Base-by-base conservation (phyloP, 2,888 invertebrate species). In the Drosophila niveifrons region DNA sequence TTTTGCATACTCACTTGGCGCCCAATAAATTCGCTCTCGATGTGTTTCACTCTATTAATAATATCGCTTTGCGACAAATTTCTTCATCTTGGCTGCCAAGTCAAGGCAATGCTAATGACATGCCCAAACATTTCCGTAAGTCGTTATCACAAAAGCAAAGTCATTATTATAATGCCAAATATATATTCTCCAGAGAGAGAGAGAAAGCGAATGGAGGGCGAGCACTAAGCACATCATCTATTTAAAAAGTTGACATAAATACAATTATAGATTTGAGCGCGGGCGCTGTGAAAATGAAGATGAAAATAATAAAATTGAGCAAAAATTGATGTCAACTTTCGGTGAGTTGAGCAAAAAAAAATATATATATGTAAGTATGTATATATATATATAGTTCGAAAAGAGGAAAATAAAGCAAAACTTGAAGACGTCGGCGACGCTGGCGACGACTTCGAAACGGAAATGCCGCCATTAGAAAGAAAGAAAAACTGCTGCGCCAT, bases 71-170 rank as follows among this genome's bases (percentile, higher is more conserved):
- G 80, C 71, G 86, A 89, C 86, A 86, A 86, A 89, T 86, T 88
- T 74, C 76, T 47, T 15, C 56, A 10, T 46, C 78, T 73, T 53
- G 53, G 69, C 53, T 56, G 50, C 34, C 55, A 34, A 10, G 52
- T 62, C 52, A 44, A 10, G 52, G 58, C 55, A 89, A 80, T 86
- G 79, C 84, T 89, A 89, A 90, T 90, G 88, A 81, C 84, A 88
- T 88, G 80, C 82, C 87, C 87, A 90, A 89, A 90, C 84, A 82
- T 90, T 89, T 90, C 90, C 90, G 87, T 87, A 82, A 90, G 89
- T 90, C 90, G 90, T 90, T 90, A 89, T 84, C 78, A 84, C 87
- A 88, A 88, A 86, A 75, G 78, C 90, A 79, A 89, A 88, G 90
- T 88, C 88, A 89, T 90, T 89, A 90, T 90, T 88, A 78, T 86